These are phyloP conservation scores for Chelonus insularis DNA, from an alignment of 1,140 invertebrate species.

Conservation along the genomic window DNA sequence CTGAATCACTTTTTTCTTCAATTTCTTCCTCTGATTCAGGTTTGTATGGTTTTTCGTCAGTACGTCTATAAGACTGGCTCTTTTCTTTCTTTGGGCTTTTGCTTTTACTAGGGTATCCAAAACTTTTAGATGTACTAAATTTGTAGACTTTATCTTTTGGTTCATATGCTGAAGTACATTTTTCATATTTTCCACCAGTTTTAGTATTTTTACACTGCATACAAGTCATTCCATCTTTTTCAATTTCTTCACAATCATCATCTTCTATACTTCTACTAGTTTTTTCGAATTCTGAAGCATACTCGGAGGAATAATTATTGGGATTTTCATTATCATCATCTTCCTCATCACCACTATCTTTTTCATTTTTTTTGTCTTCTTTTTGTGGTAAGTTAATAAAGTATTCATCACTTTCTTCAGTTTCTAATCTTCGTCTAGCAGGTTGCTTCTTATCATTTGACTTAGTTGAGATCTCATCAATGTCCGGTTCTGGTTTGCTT, in stretches of 20 bases:
- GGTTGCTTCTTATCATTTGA: slow-evolving; percentile 36
- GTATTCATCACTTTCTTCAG: slow-evolving; percentile 30
- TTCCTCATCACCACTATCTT: slow-evolving; percentile 29
- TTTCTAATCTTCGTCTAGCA: too few species aligned
- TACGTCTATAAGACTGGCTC: slow-evolving; percentile 4
- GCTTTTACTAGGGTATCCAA: slow-evolving; percentile 44
- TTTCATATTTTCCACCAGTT: slow-evolving; percentile 71
- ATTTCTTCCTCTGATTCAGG: slow-evolving; percentile 60
- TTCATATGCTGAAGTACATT: slow-evolving; percentile 69
- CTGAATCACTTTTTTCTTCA: slow-evolving; percentile 28
- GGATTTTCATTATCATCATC: slow-evolving; percentile 39
- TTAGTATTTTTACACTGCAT: slow-evolving; percentile 69
- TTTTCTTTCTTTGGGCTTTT: slow-evolving; percentile 8
- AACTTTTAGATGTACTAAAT: slow-evolving; percentile 56
- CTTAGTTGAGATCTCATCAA: slow-evolving; percentile 30
- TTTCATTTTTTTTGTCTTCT: too few species aligned
- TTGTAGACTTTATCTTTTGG: slow-evolving; percentile 73
- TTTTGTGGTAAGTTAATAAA: slow-evolving; percentile 29
- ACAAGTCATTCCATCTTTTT: slow-evolving; percentile 68
- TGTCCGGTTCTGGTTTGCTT: slow-evolving; percentile 21
- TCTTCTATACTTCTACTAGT: neutral
- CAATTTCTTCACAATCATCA: slow-evolving; percentile 62
- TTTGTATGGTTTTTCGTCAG: slow-evolving; percentile 38
- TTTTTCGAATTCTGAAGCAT: slow-evolving; percentile 15
- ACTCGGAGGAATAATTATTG: slow-evolving; percentile 29